Conservation (phyloP, 1,140 invertebrate species). For the Helicoverpa zea region DNA sequence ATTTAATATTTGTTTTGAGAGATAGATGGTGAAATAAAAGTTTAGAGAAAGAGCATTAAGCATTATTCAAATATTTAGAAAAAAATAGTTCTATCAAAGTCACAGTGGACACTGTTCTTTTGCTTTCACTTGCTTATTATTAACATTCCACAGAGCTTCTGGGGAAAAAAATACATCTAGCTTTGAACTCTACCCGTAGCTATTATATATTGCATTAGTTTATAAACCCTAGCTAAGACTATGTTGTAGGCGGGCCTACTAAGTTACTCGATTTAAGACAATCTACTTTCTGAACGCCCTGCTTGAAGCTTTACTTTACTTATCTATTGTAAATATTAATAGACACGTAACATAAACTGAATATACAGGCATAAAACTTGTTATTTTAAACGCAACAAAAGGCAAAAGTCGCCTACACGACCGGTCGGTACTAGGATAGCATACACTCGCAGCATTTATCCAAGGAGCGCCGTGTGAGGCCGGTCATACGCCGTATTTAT, state of each 20-base stretch:
- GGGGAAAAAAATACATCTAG: no score
- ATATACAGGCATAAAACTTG: slow-evolving; percentile 39
- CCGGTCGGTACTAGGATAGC: slow-evolving; percentile 67
- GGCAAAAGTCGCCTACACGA: slow-evolving; percentile 65
- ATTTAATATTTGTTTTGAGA: not conserved
- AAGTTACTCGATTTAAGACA: slow-evolving; percentile 8
- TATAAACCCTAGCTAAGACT: no score
- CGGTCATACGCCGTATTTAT: slow-evolving; percentile 80
- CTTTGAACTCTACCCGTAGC: no score
- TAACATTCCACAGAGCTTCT: not conserved
- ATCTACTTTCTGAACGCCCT: slow-evolving; percentile 14
- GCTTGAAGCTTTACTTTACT: not conserved
- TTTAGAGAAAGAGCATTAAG: not conserved
- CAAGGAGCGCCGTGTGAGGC: slow-evolving; percentile 73
- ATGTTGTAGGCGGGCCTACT: not conserved
- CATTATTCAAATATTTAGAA: no score
- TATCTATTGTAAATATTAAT: slow-evolving; percentile 42
- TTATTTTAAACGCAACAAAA: slow-evolving; percentile 51
- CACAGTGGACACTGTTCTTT: no score
- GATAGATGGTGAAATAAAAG: not conserved
- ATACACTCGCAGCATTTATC: slow-evolving; percentile 64
- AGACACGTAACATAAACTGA: slow-evolving; percentile 44
- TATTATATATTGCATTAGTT: no score
- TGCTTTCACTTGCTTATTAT: no score
- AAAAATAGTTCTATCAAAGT: no score